Base-by-base conservation (phyloP, 2,888 invertebrate genomes). In the Thalpophila matura region DNA sequence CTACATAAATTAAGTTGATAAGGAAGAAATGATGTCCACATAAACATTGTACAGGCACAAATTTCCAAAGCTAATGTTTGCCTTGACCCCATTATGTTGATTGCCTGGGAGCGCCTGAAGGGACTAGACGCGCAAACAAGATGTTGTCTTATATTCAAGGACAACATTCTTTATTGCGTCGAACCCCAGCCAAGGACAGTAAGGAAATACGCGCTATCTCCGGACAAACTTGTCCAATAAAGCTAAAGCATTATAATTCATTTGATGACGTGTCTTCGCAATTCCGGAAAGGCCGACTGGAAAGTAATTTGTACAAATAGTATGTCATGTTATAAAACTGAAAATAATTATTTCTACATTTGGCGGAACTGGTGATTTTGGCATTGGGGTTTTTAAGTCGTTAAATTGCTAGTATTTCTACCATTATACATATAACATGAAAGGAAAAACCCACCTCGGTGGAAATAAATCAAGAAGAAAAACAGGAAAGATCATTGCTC, bases 101-200 rank as follows among this genome's bases (percentile, higher is more conserved):
- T 77, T 76, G 75, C 78, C 75, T 67, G 22, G 54, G 46, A 42
- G 51, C 29, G 66, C 46, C 58, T 56, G 46, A 68, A 81, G 69
- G 77, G 69, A 76, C 70, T 67, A 74, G 75, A 60, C 64, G 74
- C 26, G 67, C 77, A 80, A 81, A 85, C 79, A 82, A 80, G 71
- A 78, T 67, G 59, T 67, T 68, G 58, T 73, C 57, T 49, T 50
- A 75, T 61, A 56, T 75, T 75, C 81, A 86, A 84, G 86, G 85
- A 68, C 72, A 59, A 51, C 38, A 31, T 65, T 61, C 50, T 69
- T 75, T 70, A 70, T 75, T 70, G 50, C 59, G 65, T 65, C 24
- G 58, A 45, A 35, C 9, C 9, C n/a, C 31, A 47, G 45, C 26
- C 59, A 74, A 61, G 70, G 74, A 46, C 37, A 54, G 18, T 22